Evolutionary conservation across 1,140 invertebrate genomes (phyloP).

Genomic region (Zaprionus tsacasi): DNA sequence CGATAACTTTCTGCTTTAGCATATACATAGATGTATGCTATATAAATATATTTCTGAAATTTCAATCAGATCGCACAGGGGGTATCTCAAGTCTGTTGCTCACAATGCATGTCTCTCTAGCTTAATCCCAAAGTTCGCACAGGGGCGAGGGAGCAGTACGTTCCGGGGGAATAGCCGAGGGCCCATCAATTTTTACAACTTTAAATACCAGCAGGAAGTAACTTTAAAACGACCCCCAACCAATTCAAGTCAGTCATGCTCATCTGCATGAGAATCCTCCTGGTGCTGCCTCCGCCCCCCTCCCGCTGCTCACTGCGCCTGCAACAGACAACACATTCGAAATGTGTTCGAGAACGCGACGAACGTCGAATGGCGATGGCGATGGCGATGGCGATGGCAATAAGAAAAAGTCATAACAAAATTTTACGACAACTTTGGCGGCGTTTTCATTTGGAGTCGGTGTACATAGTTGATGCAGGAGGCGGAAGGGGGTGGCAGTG

Average conservation of each 20-base stretch:
- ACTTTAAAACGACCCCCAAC: constrained; percentile 51
- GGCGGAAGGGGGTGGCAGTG: not conserved
- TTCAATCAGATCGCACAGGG: too few species aligned
- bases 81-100: too few species aligned
- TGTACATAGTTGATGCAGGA: constrained; percentile 26
- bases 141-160: not conserved
- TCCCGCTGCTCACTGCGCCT: not conserved
- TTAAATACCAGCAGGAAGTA: constrained; percentile 79
- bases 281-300: not conserved
- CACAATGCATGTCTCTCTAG: too few species aligned
- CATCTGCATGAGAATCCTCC: constrained; percentile 18
- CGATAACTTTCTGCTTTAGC: too few species aligned
- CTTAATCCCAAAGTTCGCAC: not conserved
- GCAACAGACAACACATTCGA: constrained; percentile 55
- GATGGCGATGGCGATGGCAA: constrained; percentile 50
- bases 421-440: constrained; percentile 81
- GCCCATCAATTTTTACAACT: constrained; percentile 78
- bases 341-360: constrained; percentile 56
- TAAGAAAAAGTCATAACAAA: constrained; percentile 82
- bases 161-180: constrained; percentile 8
- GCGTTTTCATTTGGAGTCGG: constrained; percentile 64
- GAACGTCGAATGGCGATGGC: constrained; percentile 28
- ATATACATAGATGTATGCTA: too few species aligned
- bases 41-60: too few species aligned
- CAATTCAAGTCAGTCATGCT: not conserved